Percentiles rank a stretch among this genome's conserved stretches.
These are phyloP conservation scores for Eueremaeus valkanovi DNA, from an alignment of 2,888 invertebrate species.

Conservation along the genomic window DNA sequence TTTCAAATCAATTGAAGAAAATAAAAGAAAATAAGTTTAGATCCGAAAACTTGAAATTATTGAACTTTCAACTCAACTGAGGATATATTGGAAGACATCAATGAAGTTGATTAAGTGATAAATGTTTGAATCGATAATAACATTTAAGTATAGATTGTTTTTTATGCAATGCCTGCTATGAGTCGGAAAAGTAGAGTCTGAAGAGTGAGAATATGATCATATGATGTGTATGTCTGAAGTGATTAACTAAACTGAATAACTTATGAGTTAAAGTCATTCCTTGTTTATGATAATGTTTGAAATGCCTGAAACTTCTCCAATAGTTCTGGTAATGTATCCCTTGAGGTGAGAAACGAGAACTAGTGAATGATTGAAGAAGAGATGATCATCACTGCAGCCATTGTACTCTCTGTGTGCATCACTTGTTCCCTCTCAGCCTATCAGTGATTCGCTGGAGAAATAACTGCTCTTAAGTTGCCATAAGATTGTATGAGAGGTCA, in stretches of 20 bases:
- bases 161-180: too few relatives aligned
- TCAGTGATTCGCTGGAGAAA: neutral
- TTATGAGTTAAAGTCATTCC: conserved; percentile 5
- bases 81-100: neutral
- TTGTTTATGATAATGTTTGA: conserved; percentile 16
- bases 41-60: neutral
- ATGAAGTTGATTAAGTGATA: neutral
- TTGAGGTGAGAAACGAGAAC: neutral
- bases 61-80: neutral
- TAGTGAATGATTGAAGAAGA: conserved; percentile 21
- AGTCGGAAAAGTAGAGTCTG: too few relatives aligned
- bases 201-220: too few relatives aligned
- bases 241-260: conserved; percentile 26
- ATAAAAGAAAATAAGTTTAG: neutral
- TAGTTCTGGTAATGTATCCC: conserved; percentile 23
- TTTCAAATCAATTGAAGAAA: conserved; percentile 28
- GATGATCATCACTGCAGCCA: neutral
- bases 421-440: neutral
- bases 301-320: neutral
- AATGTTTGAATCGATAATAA: neutral
- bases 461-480: neutral
- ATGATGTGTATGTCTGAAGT: neutral
- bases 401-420: neutral
- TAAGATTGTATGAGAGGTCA: neutral
- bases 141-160: too few relatives aligned